Base-by-base conservation (phyloP, 2,888 invertebrate genomes). In the Sympetrum striolatum region DNA sequence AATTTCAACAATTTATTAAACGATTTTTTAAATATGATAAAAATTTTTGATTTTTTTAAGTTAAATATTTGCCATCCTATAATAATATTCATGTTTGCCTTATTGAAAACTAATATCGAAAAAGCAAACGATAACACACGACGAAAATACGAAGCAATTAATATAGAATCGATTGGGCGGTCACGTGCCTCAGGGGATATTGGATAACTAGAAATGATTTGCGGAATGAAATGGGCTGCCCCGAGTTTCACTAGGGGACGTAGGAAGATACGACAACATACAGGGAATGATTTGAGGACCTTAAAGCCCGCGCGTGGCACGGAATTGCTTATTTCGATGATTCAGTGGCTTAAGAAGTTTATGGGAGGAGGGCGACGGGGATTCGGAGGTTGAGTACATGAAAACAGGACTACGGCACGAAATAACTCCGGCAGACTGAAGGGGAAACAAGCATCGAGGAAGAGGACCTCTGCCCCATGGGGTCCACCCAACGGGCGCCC, bases 241-340 rank as follows among this genome's bases (percentile, higher is more conserved):
- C 12, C 6, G 31, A 73, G 73, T 25, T 73, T 25, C 73, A 31
- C 1, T 25, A n/a, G 73, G 73, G 73, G 31, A 8, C 31, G 22
- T 0, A 25, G 14, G 64, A 25, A 0, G 73, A 73, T 73, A 31
- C 31, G 31, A 12, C 25, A 64, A 25, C n/a, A 12, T 25, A 12
- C 5, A 73, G 73, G 73, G 73, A 53, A 73, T 73, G 73, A 31
- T 31, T 31, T 73, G 73, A 73, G 31, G 31, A 14, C 73, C 73
- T 31, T 31, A 73, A 73, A 31, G 73, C 31, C 73, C 31, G 31
- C 73, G 60, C 60, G 86, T 86, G 86, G 86, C 60, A 37, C 8
- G n/a, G 86, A 86, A 86, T 86, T 86, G 60, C 31, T 64, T n/a
- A 64, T 35, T 18, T 31, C 86, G 86, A 86, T 86, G 86, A 86